Evolutionary conservation across 2,113 vertebrate genomes (phyloP).

Genomic region (Mola mola): DNA sequence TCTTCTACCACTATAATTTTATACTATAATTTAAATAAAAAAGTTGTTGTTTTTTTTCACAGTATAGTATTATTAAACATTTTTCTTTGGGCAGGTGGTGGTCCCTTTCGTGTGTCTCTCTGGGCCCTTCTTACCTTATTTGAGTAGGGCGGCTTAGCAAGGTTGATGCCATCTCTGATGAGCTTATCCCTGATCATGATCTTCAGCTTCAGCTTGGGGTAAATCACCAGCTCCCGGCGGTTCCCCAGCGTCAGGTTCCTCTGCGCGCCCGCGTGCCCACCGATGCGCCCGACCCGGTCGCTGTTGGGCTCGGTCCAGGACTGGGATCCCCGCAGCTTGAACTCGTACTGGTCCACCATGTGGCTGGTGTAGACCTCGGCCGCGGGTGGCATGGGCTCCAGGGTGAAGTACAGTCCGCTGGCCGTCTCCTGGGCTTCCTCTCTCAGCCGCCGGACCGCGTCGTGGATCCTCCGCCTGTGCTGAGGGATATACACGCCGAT

Average conservation of each 20-base stretch:
- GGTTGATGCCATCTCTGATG: slow-evolving; percentile 91
- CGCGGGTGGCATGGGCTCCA: slow-evolving; percentile 85
- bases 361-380: slow-evolving; percentile 80
- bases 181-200: slow-evolving; percentile 99
- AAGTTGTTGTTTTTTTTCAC: no score
- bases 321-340: slow-evolving; percentile 78
- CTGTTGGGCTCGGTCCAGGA: slow-evolving; percentile 81
- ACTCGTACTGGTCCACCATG: slow-evolving; percentile 81
- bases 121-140: slow-evolving; percentile 88
- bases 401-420: slow-evolving; percentile 93
- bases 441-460: slow-evolving; percentile 89
- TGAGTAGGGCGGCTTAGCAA: slow-evolving; percentile 90
- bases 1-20: no score
- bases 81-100: no score
- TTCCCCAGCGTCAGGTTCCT: slow-evolving; percentile 80
- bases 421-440: slow-evolving; percentile 89
- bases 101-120: not conserved
- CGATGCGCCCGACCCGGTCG: slow-evolving; percentile 63
- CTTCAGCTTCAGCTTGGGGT: slow-evolving; percentile 94
- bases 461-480: slow-evolving; percentile 91
- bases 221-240: slow-evolving; percentile 85
- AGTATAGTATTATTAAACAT: no score
- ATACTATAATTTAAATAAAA: no score
- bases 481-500: slow-evolving; percentile 92
- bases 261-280: slow-evolving; percentile 70